Percentiles rank a stretch among this genome's conserved stretches.
Evolutionary conservation across 2,113 vertebrate species (phyloP).

Genomic region (Mandrillus leucophaeus): DNA sequence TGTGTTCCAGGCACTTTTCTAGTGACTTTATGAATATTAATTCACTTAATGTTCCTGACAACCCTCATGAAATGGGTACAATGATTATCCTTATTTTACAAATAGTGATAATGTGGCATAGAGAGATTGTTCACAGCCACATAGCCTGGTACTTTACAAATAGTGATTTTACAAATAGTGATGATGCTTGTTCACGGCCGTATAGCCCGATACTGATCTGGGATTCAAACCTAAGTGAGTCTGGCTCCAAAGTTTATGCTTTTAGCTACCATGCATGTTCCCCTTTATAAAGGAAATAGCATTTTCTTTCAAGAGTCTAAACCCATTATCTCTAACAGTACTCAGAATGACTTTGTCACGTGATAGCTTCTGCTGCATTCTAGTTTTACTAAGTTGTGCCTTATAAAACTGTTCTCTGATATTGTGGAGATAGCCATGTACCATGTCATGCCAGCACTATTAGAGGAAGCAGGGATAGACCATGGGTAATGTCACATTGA

Average conservation of each 20-base stretch:
- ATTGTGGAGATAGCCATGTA: neutral
- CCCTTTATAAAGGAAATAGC: neutral
- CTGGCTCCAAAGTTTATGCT: neutral
- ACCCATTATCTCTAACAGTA: neutral
- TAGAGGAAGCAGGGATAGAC: accelerated
- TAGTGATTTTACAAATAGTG: neutral
- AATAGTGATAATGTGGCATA: neutral
- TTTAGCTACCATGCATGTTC: neutral
- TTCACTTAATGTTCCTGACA: neutral
- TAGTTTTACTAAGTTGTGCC: neutral
- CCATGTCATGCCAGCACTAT: neutral
- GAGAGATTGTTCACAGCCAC: neutral
- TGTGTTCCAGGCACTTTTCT: neutral
- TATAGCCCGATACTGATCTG: neutral
- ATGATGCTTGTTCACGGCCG: neutral
- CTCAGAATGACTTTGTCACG: neutral
- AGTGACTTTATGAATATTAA: neutral
- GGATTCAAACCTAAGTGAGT: neutral
- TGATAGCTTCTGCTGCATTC: neutral
- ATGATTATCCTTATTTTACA: neutral
- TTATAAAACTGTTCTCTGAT: neutral
- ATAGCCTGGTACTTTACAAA: neutral
- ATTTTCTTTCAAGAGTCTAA: constrained; percentile 26
- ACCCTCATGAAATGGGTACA: neutral
- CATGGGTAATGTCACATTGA: accelerated